Evolutionary conservation across 2,113 vertebrate genomes (phyloP).

Genomic region (Pelmatolapia mariae): DNA sequence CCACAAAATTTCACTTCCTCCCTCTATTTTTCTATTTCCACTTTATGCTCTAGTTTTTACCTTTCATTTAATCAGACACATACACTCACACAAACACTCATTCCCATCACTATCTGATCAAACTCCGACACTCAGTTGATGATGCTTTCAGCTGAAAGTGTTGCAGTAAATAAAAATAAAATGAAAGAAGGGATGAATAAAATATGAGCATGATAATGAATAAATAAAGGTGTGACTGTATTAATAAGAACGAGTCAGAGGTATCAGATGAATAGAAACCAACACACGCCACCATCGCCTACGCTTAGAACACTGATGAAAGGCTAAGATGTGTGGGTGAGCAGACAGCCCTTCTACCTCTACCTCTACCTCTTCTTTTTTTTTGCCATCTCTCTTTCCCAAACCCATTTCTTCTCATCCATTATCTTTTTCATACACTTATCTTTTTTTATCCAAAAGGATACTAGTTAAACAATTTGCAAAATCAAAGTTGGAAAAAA

Average conservation of each 20-base stretch:
- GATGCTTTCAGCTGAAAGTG: constrained; percentile 31
- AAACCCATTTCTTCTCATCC: not conserved
- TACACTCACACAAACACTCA: not conserved
- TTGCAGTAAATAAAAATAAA: constrained; percentile 59
- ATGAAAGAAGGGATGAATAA: constrained; percentile 62
- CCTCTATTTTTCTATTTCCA: not conserved
- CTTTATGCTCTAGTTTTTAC: not conserved
- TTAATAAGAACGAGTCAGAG: constrained; percentile 54
- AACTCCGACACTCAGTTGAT: constrained; percentile 15
- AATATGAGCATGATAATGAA: constrained; percentile 67
- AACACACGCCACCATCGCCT: constrained; percentile 51
- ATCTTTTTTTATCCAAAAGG: not conserved
- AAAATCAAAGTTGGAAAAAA: not conserved
- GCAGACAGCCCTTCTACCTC: constrained; percentile 32
- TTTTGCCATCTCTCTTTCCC: not conserved
- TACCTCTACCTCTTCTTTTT: constrained; percentile 1
- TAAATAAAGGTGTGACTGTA: constrained; percentile 68
- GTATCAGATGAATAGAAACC: constrained; percentile 44
- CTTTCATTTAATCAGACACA: not conserved
- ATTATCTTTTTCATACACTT: not conserved
- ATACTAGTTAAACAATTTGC: not conserved
- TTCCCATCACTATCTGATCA: constrained; percentile 56
- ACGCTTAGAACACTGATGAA: constrained; percentile 52
- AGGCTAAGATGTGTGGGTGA: constrained; percentile 30
- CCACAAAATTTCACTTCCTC: not conserved